These are phyloP conservation scores for Rafetus swinhoei DNA, from an alignment of 2,113 vertebrate species.

Conservation along the genomic window DNA sequence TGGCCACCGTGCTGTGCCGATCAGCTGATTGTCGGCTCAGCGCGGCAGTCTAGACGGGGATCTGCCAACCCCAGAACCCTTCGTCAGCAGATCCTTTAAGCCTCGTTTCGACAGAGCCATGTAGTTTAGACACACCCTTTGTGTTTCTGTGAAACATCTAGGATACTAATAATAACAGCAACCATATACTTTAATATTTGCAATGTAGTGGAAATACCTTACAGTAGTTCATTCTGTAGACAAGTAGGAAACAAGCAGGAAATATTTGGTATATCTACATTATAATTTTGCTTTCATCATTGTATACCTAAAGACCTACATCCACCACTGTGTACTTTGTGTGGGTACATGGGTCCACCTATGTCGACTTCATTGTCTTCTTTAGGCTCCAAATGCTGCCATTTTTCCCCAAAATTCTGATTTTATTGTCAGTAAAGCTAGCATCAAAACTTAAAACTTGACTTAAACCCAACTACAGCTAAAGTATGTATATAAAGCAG, in stretches of 20 bases:
- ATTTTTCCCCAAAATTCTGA: neutral
- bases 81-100: too few relatives aligned
- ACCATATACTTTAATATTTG: neutral
- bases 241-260: neutral
- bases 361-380: neutral
- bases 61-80: too few relatives aligned
- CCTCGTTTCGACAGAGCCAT: too few relatives aligned
- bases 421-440: neutral
- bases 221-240: neutral
- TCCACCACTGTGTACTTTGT: neutral
- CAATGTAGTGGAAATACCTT: neutral
- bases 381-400: neutral
- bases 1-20: too few relatives aligned
- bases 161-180: neutral
- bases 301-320: neutral
- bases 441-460: neutral
- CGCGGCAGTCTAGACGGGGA: too few relatives aligned
- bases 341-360: neutral
- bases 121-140: neutral
- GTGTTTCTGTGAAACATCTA: neutral
- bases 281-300: neutral
- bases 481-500: neutral
- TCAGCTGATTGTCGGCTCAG: too few relatives aligned
- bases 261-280: neutral
- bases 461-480: neutral